Evolutionary conservation across 2,797 vertebrate genomes (phyloP).

Genomic region (Microhierax caerulescens): DNA sequence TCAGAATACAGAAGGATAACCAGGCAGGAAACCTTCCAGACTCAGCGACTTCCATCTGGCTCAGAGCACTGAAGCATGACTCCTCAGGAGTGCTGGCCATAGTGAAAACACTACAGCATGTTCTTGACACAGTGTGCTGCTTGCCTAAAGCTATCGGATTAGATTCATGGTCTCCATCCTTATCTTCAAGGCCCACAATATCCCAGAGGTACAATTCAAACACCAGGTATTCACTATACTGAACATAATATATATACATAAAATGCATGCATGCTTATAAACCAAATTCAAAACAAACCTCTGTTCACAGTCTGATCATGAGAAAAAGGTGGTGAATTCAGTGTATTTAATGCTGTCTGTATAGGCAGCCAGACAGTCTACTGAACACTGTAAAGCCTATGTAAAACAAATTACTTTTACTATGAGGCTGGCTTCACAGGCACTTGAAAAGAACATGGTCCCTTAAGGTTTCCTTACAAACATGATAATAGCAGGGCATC

Average conservation of each 20-base stretch:
- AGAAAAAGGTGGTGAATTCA: neutral
- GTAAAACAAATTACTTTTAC: neutral
- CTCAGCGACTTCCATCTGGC: neutral
- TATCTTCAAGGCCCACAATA: neutral
- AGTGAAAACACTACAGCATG: neutral
- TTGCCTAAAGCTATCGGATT: neutral
- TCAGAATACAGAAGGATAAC: neutral
- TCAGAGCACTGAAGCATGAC: neutral
- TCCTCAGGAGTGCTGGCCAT: neutral
- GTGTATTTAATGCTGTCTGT: neutral
- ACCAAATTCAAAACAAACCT: neutral
- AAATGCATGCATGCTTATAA: neutral
- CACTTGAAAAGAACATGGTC: neutral
- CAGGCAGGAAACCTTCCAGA: neutral
- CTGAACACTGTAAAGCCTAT: neutral
- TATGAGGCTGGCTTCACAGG: neutral
- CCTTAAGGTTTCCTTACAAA: neutral
- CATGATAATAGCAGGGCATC: neutral
- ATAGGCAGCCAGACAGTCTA: neutral
- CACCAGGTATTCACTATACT: neutral
- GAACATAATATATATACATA: neutral
- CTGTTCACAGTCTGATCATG: neutral
- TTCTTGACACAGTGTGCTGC: neutral
- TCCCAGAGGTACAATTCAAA: neutral
- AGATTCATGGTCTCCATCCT: neutral